Percentiles rank a stretch among this genome's conserved stretches.
These are phyloP conservation scores for Paramacrobiotus metropolitanus DNA, from an alignment of 1,140 invertebrate species.

Conservation along the genomic window DNA sequence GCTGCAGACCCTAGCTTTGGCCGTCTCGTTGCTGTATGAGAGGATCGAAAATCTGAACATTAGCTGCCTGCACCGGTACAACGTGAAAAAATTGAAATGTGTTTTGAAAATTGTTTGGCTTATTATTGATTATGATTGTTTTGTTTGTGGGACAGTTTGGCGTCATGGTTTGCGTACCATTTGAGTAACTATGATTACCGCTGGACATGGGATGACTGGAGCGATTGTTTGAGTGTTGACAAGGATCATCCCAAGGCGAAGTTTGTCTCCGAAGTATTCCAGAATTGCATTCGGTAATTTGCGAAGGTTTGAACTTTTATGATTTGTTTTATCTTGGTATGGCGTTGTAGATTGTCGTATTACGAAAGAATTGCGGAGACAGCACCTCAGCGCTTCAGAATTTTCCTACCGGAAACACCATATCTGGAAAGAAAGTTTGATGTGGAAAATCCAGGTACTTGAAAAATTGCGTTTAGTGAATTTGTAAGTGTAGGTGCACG, in stretches of 20 bases:
- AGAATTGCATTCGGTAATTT: slow-evolving; percentile 56
- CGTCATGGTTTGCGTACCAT: slow-evolving; percentile 94
- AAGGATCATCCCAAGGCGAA: slow-evolving; percentile 75
- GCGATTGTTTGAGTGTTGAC: slow-evolving; percentile 55
- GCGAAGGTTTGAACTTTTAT: neutral
- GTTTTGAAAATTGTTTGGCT: slow-evolving; percentile 5
- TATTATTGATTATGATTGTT: slow-evolving; percentile 2
- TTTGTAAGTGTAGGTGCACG: no score
- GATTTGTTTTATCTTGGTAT: neutral
- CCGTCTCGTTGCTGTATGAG: slow-evolving; percentile 86
- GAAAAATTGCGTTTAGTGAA: neutral
- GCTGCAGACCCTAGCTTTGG: slow-evolving; percentile 86
- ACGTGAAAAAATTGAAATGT: slow-evolving; percentile 6
- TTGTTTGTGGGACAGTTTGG: slow-evolving; percentile 35
- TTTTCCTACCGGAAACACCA: slow-evolving; percentile 45
- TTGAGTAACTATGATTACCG: slow-evolving; percentile 96
- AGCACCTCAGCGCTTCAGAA: slow-evolving; percentile 60
- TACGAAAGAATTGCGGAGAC: slow-evolving; percentile 74
- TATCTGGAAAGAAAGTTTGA: slow-evolving; percentile 27
- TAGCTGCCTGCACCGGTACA: slow-evolving; percentile 68
- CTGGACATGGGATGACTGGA: slow-evolving; percentile 96
- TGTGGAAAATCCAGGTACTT: slow-evolving; percentile 23
- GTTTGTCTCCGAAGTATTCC: slow-evolving; percentile 75
- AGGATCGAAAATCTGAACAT: slow-evolving; percentile 90
- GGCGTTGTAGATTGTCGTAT: slow-evolving; percentile 57